Evolutionary conservation across 1,140 invertebrate species (phyloP).

Genomic region (Drosophila fuyamai): DNA sequence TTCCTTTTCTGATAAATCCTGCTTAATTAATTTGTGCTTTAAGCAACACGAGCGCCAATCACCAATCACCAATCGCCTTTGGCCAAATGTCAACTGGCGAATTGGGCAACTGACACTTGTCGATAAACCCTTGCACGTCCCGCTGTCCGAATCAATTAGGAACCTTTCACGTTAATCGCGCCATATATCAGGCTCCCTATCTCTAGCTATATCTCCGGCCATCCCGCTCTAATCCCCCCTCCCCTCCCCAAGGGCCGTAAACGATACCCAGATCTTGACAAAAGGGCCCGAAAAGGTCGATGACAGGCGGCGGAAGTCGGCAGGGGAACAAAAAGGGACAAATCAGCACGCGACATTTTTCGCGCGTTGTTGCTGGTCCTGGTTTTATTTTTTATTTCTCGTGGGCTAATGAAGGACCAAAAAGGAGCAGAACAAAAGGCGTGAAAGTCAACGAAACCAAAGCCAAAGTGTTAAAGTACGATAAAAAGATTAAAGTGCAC

Average conservation of each 20-base stretch:
- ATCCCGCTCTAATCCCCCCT: conserved; percentile 15
- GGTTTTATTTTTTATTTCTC: conserved; percentile 1
- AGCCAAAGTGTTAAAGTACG: conserved; percentile 74
- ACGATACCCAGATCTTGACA: conserved; percentile 52
- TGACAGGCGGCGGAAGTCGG: conserved; percentile 54
- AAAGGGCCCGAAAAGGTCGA: conserved; percentile 58
- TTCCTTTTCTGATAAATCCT: conserved; percentile 61
- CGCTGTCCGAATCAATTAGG: conserved; percentile 64
- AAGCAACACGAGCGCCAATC: conserved; percentile 60
- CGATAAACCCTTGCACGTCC: conserved; percentile 35
- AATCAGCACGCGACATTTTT: conserved; percentile 77
- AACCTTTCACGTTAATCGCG: conserved; percentile 77
- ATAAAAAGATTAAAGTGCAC: conserved; percentile 82
- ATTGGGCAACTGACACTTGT: conserved; percentile 52
- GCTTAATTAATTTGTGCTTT: conserved; percentile 77
- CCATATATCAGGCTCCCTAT: conserved; percentile 65
- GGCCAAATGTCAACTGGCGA: conserved; percentile 49
- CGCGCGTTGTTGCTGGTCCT: conserved; percentile 42
- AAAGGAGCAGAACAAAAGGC: conserved; percentile 64
- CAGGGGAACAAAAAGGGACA: conserved; percentile 36
- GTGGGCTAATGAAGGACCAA: conserved; percentile 46
- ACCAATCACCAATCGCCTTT: conserved; percentile 27
- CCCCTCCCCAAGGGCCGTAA: conserved; percentile 23
- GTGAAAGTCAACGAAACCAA: conserved; percentile 56
- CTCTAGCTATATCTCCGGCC: not conserved